phyloP scores from a whole-genome alignment of 2,888 invertebrate genomes.

The Tridacna crocea region DNA sequence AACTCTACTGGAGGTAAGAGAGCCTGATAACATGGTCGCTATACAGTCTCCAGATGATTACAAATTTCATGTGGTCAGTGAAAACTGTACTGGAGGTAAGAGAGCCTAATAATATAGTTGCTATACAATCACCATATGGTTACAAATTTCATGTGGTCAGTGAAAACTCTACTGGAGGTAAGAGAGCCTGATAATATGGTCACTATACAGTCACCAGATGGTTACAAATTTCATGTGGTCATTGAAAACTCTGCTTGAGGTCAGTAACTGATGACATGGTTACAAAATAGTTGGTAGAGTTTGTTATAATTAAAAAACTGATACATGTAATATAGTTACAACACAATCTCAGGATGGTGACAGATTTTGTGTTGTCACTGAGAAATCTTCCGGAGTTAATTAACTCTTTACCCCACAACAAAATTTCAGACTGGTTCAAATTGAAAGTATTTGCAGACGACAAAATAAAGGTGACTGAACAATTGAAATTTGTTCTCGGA shows the following conservation, averaged over 20 bases:
- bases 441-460: too few species aligned
- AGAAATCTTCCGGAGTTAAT: too few species aligned
- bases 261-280: conserved; percentile 85
- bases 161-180: conserved; percentile 84
- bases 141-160: conserved; percentile 93
- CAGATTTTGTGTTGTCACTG: too few species aligned
- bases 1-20: conserved; percentile 66
- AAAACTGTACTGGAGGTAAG: conserved; percentile 82
- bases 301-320: too few species aligned
- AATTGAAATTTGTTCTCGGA: too few species aligned
- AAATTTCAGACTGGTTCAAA: too few species aligned
- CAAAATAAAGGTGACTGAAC: too few species aligned
- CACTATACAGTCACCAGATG: conserved; percentile 94
- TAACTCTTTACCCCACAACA: neutral
- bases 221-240: conserved; percentile 93
- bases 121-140: conserved; percentile 95
- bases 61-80: conserved; percentile 91
- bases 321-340: too few species aligned
- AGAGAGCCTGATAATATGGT: conserved; percentile 85
- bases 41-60: conserved; percentile 96
- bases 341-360: too few species aligned
- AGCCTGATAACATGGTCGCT: conserved; percentile 86
- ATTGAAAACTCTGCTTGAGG: conserved; percentile 84
- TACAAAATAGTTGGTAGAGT: conserved; percentile 90
- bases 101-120: conserved; percentile 85